Conservation (phyloP, 2,113 vertebrate species). For the Indicator indicator region DNA sequence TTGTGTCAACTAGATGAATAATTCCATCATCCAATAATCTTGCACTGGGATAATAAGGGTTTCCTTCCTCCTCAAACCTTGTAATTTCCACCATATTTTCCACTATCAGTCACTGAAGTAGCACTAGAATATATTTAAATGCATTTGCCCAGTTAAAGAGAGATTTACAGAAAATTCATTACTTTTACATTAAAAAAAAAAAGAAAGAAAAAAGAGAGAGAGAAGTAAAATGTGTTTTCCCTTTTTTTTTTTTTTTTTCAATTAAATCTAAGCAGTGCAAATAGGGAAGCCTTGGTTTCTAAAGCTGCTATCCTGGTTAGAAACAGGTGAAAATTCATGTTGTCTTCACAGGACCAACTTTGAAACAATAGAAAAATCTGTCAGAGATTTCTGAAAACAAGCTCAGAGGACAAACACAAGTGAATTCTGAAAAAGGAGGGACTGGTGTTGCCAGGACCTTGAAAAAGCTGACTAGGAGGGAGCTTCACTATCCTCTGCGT, state of each 20-base stretch:
- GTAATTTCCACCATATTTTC: not conserved
- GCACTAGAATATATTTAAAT: not conserved
- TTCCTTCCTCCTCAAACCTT: too few species aligned
- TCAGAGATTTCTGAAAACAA: not conserved
- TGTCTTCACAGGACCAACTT: not conserved
- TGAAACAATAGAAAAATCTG: not conserved
- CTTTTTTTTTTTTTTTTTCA: not conserved
- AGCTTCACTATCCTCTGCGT: not conserved
- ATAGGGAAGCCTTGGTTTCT: not conserved
- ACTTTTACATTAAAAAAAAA: not conserved
- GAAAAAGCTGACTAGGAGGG: not conserved
- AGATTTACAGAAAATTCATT: not conserved
- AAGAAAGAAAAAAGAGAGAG: too few species aligned
- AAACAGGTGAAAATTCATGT: slow-evolving; percentile 12
- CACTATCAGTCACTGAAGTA: not conserved
- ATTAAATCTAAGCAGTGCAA: not conserved
- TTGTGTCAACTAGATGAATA: too few species aligned
- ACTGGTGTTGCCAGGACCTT: not conserved
- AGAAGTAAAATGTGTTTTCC: not conserved
- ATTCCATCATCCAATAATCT: too few species aligned
- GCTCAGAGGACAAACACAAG: not conserved
- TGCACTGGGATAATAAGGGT: too few species aligned
- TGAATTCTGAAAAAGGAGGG: not conserved
- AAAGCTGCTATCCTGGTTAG: not conserved
- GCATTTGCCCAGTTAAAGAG: not conserved